These are phyloP conservation scores for pig (Sus scrofa) DNA, from an alignment of 2,113 vertebrate species.

Conservation along the genomic window DNA sequence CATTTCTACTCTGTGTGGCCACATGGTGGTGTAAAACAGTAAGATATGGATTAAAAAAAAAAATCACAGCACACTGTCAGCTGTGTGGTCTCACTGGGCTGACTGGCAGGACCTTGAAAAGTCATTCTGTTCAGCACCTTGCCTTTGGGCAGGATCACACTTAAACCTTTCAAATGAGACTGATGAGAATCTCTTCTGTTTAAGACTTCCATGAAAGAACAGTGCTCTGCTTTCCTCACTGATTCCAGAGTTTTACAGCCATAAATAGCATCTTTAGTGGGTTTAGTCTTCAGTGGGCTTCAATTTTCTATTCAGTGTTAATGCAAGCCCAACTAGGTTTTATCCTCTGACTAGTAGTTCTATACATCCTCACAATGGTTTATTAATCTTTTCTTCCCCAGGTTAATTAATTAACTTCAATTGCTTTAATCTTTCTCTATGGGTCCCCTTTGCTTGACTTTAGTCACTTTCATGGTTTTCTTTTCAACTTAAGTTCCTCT, in stretches of 20 bases:
- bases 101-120: conserved; percentile 76
- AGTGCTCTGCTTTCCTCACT: conserved; percentile 37
- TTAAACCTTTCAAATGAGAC: conserved; percentile 83
- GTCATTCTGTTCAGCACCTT: conserved; percentile 68
- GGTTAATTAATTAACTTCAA: conserved; percentile 60
- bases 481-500: conserved; percentile 3
- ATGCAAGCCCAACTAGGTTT: neutral
- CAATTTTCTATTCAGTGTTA: neutral
- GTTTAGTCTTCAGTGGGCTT: conserved; percentile 27
- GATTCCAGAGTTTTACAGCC: conserved; percentile 44
- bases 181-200: conserved; percentile 76
- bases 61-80: neutral
- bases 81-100: neutral
- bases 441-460: neutral
- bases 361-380: neutral
- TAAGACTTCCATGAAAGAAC: conserved; percentile 74
- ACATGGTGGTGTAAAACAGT: conserved; percentile 91
- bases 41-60: conserved; percentile 84
- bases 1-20: conserved; percentile 85
- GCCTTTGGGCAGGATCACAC: conserved; percentile 79
- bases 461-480: neutral
- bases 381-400: neutral
- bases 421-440: conserved; percentile 6
- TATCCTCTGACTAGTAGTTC: neutral
- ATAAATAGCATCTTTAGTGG: conserved; percentile 53